Evolutionary conservation across 2,888 invertebrate species (phyloP).

Genomic region (Poecilobothrus nobilitatus): DNA sequence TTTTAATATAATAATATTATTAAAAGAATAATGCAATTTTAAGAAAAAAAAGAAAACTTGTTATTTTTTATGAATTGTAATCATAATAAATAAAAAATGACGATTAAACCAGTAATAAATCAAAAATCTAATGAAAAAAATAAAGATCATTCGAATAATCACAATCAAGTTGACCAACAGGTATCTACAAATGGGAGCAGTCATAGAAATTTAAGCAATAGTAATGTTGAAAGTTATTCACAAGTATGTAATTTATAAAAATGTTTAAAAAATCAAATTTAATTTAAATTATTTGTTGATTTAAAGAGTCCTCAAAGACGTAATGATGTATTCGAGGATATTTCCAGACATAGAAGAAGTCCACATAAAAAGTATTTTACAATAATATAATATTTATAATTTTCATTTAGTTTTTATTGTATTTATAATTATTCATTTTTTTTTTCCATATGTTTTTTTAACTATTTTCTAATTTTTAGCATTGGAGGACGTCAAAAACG

Average conservation of each 20-base stretch:
- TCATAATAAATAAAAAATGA: too few species aligned
- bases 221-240: slow-evolving; percentile 13
- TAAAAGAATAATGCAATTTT: too few species aligned
- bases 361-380: slow-evolving; percentile 39
- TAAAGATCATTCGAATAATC: slow-evolving; percentile 24
- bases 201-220: slow-evolving; percentile 14
- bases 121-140: slow-evolving; percentile 30
- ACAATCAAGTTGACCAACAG: slow-evolving; percentile 27
- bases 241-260: slow-evolving; percentile 12
- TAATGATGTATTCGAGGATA: slow-evolving; percentile 38
- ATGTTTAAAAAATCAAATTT: neutral
- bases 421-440: too few species aligned
- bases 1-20: too few species aligned
- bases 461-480: too few species aligned
- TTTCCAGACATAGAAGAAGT: slow-evolving; percentile 37
- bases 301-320: slow-evolving; percentile 40
- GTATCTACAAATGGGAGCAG: slow-evolving; percentile 21
- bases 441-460: too few species aligned
- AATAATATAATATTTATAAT: neutral
- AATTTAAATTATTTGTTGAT: neutral
- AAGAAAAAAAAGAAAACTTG: too few species aligned
- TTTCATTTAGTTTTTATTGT: slow-evolving; percentile 2
- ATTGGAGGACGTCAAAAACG: slow-evolving; percentile 28
- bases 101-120: slow-evolving; percentile 40
- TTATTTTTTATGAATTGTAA: too few species aligned